phyloP scores from a whole-genome alignment of 2,797 vertebrate species.

The Sebastes trivittatus region DNA sequence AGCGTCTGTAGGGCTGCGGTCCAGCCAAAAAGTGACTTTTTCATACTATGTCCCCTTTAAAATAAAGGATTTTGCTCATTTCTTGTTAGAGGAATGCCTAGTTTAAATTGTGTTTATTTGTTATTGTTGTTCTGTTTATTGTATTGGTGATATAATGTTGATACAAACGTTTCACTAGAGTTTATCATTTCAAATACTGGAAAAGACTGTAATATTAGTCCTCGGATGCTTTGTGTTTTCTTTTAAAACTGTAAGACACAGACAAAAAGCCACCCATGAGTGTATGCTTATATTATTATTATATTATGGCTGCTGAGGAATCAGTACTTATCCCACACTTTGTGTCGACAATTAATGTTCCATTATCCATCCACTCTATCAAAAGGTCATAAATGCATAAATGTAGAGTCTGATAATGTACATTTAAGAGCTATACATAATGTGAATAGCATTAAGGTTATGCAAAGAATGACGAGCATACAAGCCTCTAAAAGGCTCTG shows the following conservation, averaged over 20 bases:
- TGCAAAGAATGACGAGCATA: not conserved
- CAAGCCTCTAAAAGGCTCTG: not conserved
- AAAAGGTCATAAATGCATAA: not conserved
- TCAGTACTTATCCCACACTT: not conserved
- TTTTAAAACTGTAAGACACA: not conserved
- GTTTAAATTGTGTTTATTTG: too few species aligned
- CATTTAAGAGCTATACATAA: not conserved
- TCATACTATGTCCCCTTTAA: too few species aligned
- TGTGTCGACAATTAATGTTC: too few species aligned
- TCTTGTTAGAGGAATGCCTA: too few species aligned
- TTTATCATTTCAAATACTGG: not conserved
- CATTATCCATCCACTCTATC: not conserved
- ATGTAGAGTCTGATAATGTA: not conserved
- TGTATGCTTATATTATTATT: not conserved
- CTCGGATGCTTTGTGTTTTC: not conserved
- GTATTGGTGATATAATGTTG: not conserved
- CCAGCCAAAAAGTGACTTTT: too few species aligned
- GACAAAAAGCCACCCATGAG: not conserved
- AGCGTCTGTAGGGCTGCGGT: too few species aligned
- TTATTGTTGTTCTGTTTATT: too few species aligned
- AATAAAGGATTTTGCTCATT: too few species aligned
- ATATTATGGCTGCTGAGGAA: not conserved
- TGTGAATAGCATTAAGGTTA: not conserved
- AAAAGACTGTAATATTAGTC: not conserved
- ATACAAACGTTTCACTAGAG: not conserved